Conservation (phyloP, 2,113 vertebrate genomes). For the Ondatra zibethicus region DNA sequence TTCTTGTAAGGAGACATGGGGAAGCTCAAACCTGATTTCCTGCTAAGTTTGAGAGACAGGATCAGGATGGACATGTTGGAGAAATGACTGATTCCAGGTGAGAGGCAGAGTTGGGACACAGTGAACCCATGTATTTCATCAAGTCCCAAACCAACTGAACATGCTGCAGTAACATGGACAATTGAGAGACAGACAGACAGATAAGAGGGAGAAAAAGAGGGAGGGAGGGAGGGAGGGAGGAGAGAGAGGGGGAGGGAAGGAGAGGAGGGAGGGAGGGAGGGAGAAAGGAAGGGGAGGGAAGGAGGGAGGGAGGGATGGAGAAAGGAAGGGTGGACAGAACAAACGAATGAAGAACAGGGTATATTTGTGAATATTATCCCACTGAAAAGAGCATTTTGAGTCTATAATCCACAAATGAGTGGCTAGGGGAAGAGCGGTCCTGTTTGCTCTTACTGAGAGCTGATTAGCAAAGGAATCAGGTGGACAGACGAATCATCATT, state of each 20-base stretch:
- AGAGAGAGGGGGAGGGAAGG: no score
- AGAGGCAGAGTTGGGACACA: background rate
- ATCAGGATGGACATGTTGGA: background rate
- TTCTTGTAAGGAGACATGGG: background rate
- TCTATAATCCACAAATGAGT: background rate
- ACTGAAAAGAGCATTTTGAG: background rate
- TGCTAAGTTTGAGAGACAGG: background rate
- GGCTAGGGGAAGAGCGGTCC: background rate
- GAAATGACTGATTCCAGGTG: background rate
- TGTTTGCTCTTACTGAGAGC: background rate
- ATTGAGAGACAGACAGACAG: background rate
- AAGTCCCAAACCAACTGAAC: background rate
- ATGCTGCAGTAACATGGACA: background rate
- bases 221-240: no score
- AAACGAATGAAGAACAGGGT: background rate
- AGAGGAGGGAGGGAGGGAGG: no score
- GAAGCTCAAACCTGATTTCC: background rate
- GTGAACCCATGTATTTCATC: background rate
- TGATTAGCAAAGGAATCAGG: background rate
- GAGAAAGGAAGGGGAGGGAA: no score
- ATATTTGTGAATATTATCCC: background rate
- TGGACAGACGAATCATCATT: background rate
- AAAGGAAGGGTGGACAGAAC: background rate
- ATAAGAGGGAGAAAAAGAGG: no score
- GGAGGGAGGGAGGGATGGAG: no score